Evolutionary conservation across 2,888 invertebrate species (phyloP), one percentile per base, ranked within the genome.

Genomic region (Drosophila gaucha): DNA sequence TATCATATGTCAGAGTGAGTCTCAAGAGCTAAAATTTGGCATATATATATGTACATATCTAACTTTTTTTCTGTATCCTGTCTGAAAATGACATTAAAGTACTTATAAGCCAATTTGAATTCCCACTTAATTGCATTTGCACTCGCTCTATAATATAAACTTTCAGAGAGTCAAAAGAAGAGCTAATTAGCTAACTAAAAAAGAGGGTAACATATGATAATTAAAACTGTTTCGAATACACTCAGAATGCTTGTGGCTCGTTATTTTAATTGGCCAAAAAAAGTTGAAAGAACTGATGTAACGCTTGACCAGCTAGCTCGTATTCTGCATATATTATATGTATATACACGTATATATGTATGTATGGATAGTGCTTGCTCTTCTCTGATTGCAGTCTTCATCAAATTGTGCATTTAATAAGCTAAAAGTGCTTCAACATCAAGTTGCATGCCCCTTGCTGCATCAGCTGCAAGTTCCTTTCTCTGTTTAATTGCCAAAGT

Each of bases 401-500:
- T 52, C 55, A 68, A 73, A 65, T 72, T 73, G 72, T 62, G 73
- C 73, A 76, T 75, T 68, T 69, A 76, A 75, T 75, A 76, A 76
- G 74, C 76, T 58, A 65, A 73, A 73, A 76, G 74, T 65, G 58
- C 64, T 75, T 54, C 62, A 74, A 64, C 73, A 60, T 67, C 51
- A 60, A 75, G 51, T 51, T 70, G 57, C 51, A 26, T 33, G 44
- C 57, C 38, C 43, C 51, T 16, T 35, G 38, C 31, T n/a, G n/a
- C n/a, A n/a, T n/a, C n/a, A 10, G 16, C 26, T 20, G 14, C 30
- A 16, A 46, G 50, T 49, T 58, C 46, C 41, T 52, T 74, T 59
- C 50, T 44, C 57, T 43, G 70, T 74, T 75, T 77, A 77, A 75
- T 75, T 75, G 75, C 74, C 75, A 75, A 77, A 75, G 77, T 77